Conservation (phyloP, 2,113 vertebrate genomes). For the human region GRCh38 chr5:4955501-4956000, state of each 20-base stretch:
- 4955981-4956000: background rate
- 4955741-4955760: background rate
- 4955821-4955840: background rate
- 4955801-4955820: no score
- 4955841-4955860: background rate
- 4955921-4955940: background rate
- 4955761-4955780: background rate
- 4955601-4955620: no score
- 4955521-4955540: no score
- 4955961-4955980: background rate
- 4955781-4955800: background rate
- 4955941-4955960: background rate
- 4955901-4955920: fast-evolving
- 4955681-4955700: background rate
- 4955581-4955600: no score
- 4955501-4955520: no score
- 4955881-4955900: fast-evolving
- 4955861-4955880: no score
- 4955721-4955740: background rate
- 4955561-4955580: no score
- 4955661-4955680: background rate
- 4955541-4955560: no score
- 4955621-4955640: no score
- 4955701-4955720: background rate
- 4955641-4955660: background rate